Base-by-base conservation (phyloP, 92 coral and sea anemone species). In the Heliopora coerulea region DNA sequence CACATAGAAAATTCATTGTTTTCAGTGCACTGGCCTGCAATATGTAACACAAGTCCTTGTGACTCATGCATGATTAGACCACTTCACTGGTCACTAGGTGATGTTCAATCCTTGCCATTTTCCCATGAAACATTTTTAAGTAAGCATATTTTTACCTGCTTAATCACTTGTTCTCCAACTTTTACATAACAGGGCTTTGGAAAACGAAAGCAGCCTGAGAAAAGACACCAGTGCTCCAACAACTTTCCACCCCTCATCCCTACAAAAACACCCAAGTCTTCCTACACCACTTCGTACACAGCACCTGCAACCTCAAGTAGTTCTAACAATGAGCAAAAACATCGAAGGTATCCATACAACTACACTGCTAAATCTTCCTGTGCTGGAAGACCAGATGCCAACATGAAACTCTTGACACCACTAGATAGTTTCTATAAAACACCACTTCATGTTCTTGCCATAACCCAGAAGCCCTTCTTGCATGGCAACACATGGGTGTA, bases 381-480 rank as follows among this genome's bases (percentile, higher is more conserved):
- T 6, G 91, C 95, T 8, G 89, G 89, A 28, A 80, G 84, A 50
- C 67, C 74, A n/a, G 84, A 91, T 9, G 82, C 93, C 8, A 85
- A 89, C 10, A 85, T 93, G 10, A 65, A 81, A 3, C 86, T 96
- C 88, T 90, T 90, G 57, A 48, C 64, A 19, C 48, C 77, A 24
- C 83, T 83, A 0, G 85, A 85, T 21, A 78, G 66, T 30, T 88
- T 89, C 1, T 65, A 85, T 82, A 89, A 78, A 42, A 90, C 96
- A 6, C 96, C 96, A 19, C 85, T 93, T 2, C 90, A 93, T 58
- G 96, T 93, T 0, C 78, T 93, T 48, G 96, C 96, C 0, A 65
- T 81, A 0, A 80, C 96, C 0, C 98, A 93, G 42, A 86, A 90
- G 70, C 98, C 98, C 11, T 82, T 93, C 35, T 78, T 93, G 13